Evolutionary conservation across 2,113 vertebrate genomes (phyloP), one percentile per base, ranked within the genome.

Genomic region (Sinocyclocheilus rhinocerous): DNA sequence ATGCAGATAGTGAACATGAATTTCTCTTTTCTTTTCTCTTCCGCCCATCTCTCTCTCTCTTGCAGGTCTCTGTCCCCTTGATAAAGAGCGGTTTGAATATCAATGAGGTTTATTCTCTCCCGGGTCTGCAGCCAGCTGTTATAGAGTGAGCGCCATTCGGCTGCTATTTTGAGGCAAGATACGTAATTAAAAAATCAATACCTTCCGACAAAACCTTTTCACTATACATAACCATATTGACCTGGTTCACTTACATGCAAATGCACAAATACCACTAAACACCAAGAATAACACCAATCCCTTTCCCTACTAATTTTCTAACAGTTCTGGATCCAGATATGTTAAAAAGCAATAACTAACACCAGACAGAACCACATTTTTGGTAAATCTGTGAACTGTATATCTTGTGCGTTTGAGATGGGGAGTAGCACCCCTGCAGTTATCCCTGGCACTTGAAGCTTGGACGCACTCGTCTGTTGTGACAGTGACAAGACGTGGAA

Each of bases 141-240:
- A 88, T 69, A 86, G 85, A 89, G 88, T 57, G 24, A 72, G 59
- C 36, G 73, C 83, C 70, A 65, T 84, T 89, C 72, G 57, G 83
- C 72, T 83, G 86, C 70, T 87, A 84, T 81, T 87, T 57, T 67
- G 59, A 76, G 65, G 76, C 29, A 22, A 55, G 48, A 83, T 36
- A 13, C 26, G 20, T 89, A 89, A 91, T 91, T 91, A 87, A 83
- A 81, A 90, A 89, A 91, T 91, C 90, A 81, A 90, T 90, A 89
- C 84, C 85, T 89, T 88, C 87, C 85, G 88, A 78, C 81, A 77
- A 89, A 85, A 86, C 87, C 85, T 87, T 83, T 89, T 90, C 85
- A 87, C 78, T 75, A 88, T 85, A 87, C 84, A 85, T 78, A 86
- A 78, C 83, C 85, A 82, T 89, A 88, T 89, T 88, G 91, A 90